Evolutionary conservation across 2,113 vertebrate genomes (phyloP), one percentile per base, ranked within the genome.

Genomic region (Melanotaenia duboulayi): DNA sequence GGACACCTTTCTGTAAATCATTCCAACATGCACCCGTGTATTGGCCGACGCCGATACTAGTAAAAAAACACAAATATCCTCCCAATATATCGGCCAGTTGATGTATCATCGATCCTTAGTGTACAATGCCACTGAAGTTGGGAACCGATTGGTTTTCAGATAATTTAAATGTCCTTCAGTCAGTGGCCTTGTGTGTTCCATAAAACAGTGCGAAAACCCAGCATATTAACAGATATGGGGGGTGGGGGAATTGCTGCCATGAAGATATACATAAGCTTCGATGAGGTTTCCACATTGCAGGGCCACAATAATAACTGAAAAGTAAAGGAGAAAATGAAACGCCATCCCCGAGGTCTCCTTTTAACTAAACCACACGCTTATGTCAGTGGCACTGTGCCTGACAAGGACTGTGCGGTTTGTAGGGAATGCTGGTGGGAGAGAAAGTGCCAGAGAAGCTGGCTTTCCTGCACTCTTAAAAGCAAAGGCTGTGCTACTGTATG

Each of bases 361-460:
- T 88, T 87, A 82, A 88, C 83, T 82, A 84, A 83, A 87, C 87
- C 81, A 84, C 89, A 88, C 74, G 77, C 84, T 90, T 89, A 91
- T 90, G 90, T 88, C 90, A 89, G 83, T 90, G 90, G 81, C 85
- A 71, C 55, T 0, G 64, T 62, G 86, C 87, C 88, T 89, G 87
- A 88, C 62, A 78, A 88, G 74, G 75, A 75, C 82, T 46, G 60
- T 87, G 88, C 39, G 90, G 88, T 92, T 89, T 80, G 50, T 22
- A 63, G 76, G 83, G 85, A 81, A 87, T 71, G 86, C 57, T 75
- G 80, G 80, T 78, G 74, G 73, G 57, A 42, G 68, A 74, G 65
- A 63, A 63, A 11, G 49, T 46, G 81, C 73, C 70, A 82, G 73
- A 78, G 65, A 58, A 77, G 72, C 72, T 74, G 84, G 72, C 73